Conservation (phyloP, 2,888 invertebrate species). For the Leucophora obtusa region DNA sequence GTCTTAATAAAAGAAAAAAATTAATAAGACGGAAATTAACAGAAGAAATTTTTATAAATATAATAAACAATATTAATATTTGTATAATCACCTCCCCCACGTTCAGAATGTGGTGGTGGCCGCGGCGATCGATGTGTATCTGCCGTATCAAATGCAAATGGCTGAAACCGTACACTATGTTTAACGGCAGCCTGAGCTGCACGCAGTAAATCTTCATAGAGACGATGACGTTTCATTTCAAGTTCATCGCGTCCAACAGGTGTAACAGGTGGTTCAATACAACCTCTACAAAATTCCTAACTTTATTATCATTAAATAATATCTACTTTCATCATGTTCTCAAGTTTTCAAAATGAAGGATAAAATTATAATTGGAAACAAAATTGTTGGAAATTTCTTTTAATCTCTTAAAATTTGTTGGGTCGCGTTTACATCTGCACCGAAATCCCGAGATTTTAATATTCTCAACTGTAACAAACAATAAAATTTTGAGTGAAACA, state of each 20-base stretch:
- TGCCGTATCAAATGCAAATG: slow-evolving; percentile 80
- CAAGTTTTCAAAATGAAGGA: neutral
- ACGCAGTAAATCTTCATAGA: slow-evolving; percentile 87
- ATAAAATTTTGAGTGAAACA: no score
- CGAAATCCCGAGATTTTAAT: no score
- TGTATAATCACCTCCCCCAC: slow-evolving; percentile 73
- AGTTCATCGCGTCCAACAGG: slow-evolving; percentile 89
- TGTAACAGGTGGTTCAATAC: slow-evolving; percentile 83
- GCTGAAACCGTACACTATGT: slow-evolving; percentile 87
- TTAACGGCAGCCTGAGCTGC: slow-evolving; percentile 86
- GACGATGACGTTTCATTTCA: slow-evolving; percentile 86
- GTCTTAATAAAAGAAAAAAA: neutral
- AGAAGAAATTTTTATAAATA: no score
- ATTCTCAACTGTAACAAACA: no score
- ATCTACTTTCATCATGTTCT: neutral
- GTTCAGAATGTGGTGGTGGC: slow-evolving; percentile 67
- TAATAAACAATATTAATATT: neutral
- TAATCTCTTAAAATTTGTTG: neutral
- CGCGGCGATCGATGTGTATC: slow-evolving; percentile 80
- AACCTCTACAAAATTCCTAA: slow-evolving; percentile 70
- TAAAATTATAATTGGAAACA: neutral
- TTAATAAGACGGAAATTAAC: neutral
- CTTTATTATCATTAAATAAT: neutral
- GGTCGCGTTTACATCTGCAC: no score
- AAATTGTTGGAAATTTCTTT: neutral